Percentiles rank a stretch among this genome's conserved stretches.
Conservation (phyloP, 2,797 vertebrate genomes). For the Selene dorsalis region DNA sequence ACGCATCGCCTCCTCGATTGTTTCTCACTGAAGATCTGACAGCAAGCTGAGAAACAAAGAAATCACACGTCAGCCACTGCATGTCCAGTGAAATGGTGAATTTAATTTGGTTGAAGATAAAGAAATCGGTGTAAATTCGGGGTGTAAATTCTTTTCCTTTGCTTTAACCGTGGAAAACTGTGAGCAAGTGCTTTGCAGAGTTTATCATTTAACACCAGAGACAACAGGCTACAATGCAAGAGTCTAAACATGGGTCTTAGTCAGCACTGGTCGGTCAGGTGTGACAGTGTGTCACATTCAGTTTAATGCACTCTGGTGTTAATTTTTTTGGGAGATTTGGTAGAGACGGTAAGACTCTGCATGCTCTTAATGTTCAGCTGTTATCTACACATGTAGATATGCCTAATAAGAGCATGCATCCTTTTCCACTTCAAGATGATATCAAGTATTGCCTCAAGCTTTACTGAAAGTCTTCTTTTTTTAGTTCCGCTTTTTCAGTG, state of each 20-base stretch:
- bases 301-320: not conserved
- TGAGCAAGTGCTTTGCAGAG: not conserved
- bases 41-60: slow-evolving; percentile 79
- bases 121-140: not conserved
- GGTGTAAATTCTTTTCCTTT: slow-evolving; percentile 6
- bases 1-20: slow-evolving; percentile 80
- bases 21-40: slow-evolving; percentile 81
- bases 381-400: slow-evolving; percentile 2
- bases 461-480: not conserved
- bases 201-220: not conserved
- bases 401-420: not conserved
- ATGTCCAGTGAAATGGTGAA: not conserved
- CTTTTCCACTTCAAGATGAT: slow-evolving; percentile 2
- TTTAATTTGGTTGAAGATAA: not conserved
- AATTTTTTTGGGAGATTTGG: not conserved
- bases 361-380: not conserved
- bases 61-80: slow-evolving; percentile 1
- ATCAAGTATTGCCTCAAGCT: slow-evolving; percentile 12
- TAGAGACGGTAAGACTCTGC: not conserved
- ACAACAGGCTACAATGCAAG: slow-evolving; percentile 1
- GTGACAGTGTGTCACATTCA: not conserved
- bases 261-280: not conserved
- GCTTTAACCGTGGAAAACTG: slow-evolving; percentile 26
- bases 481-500: not conserved
- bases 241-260: not conserved